A percentile compares a stretch with the other conserved stretches of the same genome.
These are phyloP conservation scores for Leucania comma DNA, from an alignment of 2,888 invertebrate genomes.

Conservation along the genomic window DNA sequence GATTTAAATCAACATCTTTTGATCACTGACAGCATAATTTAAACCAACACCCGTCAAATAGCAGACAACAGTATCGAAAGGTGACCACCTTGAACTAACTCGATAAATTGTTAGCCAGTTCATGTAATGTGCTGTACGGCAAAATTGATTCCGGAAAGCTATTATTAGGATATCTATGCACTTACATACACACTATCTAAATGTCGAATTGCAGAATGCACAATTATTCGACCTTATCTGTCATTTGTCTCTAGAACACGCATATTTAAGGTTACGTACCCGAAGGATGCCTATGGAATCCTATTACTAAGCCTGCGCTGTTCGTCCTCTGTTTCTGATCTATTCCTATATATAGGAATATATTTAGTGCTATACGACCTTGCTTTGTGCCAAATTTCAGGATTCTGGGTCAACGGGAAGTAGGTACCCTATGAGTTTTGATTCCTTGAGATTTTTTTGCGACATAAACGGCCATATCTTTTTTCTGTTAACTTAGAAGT, in stretches of 20 bases:
- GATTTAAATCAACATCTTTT: conserved; percentile 23
- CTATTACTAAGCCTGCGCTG: too few species aligned
- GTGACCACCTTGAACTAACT: conserved; percentile 68
- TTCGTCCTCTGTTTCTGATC: too few species aligned
- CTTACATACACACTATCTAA: neutral
- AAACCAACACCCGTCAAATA: conserved; percentile 34
- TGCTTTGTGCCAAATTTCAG: too few species aligned
- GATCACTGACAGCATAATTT: conserved; percentile 20
- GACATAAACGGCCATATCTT: too few species aligned
- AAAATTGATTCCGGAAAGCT: conserved; percentile 53
- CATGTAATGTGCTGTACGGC: conserved; percentile 36
- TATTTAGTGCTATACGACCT: too few species aligned
- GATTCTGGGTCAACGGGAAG: too few species aligned
- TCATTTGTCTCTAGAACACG: conserved; percentile 7
- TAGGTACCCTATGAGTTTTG: too few species aligned
- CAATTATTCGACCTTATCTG: conserved; percentile 11
- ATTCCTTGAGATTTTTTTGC: too few species aligned
- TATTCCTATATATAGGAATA: too few species aligned
- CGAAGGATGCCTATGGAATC: too few species aligned
- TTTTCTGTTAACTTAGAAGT: too few species aligned
- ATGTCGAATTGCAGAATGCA: neutral
- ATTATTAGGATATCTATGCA: conserved; percentile 21
- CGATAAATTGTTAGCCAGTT: conserved; percentile 27
- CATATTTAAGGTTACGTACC: too few species aligned
- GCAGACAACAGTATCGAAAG: conserved; percentile 64